Percentiles rank a stretch among this genome's conserved stretches.
phyloP scores from a whole-genome alignment of 2,797 vertebrate genomes.

The Eutrigla gurnardus region DNA sequence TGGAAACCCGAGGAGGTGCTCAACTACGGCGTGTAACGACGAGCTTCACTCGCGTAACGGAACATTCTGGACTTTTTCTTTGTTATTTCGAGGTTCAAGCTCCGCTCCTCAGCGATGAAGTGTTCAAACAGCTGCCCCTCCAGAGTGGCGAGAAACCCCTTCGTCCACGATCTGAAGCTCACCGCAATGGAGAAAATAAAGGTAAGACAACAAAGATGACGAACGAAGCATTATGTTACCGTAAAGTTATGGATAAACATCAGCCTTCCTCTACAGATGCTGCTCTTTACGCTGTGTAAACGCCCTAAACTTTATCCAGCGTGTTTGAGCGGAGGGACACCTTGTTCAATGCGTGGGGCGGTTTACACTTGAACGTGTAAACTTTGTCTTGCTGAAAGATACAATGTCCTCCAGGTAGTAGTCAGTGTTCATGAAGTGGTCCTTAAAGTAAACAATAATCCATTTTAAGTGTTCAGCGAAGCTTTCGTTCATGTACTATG shows the following conservation, averaged over 20 bases:
- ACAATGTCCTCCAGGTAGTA: background rate
- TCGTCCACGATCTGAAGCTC: slow-evolving; percentile 89
- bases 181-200: slow-evolving; percentile 87
- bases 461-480: no score
- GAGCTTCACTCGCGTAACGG: accelerated
- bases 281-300: no score
- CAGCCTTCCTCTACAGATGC: accelerated
- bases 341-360: no score
- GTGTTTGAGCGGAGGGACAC: background rate
- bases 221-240: accelerated
- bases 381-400: background rate
- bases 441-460: background rate
- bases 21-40: background rate
- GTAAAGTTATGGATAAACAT: no score
- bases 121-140: slow-evolving; percentile 70
- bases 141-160: slow-evolving; percentile 85
- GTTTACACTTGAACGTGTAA: no score
- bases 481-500: no score
- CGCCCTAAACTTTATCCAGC: background rate
- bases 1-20: background rate
- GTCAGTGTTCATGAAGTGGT: background rate
- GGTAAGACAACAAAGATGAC: slow-evolving; percentile 75
- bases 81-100: background rate
- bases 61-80: background rate
- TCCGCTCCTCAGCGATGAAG: slow-evolving; percentile 77